Percentiles rank a stretch among this genome's conserved stretches.
Evolutionary conservation across 2,113 vertebrate species (phyloP).

Genomic region (Scolopax mira): DNA sequence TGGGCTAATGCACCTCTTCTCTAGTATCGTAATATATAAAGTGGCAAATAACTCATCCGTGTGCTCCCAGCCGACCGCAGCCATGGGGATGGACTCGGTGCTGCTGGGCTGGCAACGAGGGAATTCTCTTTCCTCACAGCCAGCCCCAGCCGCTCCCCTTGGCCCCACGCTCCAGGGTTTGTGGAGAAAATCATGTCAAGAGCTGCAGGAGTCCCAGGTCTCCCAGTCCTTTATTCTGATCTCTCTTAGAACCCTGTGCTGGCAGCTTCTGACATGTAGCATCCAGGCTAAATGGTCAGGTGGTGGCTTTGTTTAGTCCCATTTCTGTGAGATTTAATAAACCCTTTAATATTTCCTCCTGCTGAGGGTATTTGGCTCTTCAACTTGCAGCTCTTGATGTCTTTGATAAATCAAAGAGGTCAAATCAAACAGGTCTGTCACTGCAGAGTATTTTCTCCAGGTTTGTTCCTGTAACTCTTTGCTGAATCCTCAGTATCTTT

Average conservation of each 20-base stretch:
- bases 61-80: neutral
- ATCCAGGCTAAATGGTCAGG: neutral
- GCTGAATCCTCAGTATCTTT: neutral
- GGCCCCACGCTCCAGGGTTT: accelerated
- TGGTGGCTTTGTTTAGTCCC: neutral
- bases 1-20: neutral
- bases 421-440: neutral
- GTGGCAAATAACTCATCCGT: neutral
- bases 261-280: neutral
- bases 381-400: neutral
- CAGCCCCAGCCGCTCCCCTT: accelerated
- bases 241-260: neutral
- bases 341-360: neutral
- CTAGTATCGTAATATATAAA: neutral
- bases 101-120: neutral
- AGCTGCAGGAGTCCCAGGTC: neutral
- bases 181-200: neutral
- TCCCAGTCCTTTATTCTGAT: neutral
- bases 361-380: neutral
- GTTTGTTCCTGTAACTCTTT: neutral
- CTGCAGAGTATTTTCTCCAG: neutral
- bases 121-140: neutral
- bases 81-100: accelerated
- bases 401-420: neutral
- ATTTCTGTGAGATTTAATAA: neutral